Conservation (phyloP, 2,888 invertebrate species). For the Coleophora flavipennella region DNA sequence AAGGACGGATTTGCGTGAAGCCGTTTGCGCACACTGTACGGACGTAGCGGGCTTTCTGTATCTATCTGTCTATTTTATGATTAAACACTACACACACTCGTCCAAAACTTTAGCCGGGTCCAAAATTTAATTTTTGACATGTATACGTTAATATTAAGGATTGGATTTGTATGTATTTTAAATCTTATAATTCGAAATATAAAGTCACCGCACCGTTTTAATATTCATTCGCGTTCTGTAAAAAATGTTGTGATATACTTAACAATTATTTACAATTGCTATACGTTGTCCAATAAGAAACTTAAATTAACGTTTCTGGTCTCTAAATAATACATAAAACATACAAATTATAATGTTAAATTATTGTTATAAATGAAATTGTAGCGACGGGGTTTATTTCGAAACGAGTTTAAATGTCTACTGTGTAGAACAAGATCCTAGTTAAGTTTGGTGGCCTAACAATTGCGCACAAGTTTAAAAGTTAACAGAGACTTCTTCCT, state of each 20-base stretch:
- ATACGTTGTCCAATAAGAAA: background rate
- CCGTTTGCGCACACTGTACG: no score
- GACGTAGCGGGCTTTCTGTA: no score
- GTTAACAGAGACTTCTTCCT: background rate
- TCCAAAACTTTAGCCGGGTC: slow-evolving; percentile 44
- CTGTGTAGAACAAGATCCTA: slow-evolving; percentile 69
- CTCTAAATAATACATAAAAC: no score
- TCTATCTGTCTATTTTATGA: background rate
- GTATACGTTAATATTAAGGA: slow-evolving; percentile 60
- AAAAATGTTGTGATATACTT: slow-evolving; percentile 21
- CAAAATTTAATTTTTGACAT: slow-evolving; percentile 54
- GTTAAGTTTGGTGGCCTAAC: slow-evolving; percentile 47
- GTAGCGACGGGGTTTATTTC: slow-evolving; percentile 52
- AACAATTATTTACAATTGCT: background rate
- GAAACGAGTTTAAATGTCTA: slow-evolving; percentile 70
- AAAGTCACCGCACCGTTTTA: slow-evolving; percentile 46
- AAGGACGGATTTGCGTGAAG: no score
- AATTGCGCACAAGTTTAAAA: slow-evolving; percentile 11
- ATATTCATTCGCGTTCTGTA: slow-evolving; percentile 21
- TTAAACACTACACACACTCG: slow-evolving; percentile 6
- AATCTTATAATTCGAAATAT: slow-evolving; percentile 48
- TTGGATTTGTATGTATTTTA: slow-evolving; percentile 29
- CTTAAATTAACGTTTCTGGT: no score
- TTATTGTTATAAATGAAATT: no score
- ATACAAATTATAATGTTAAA: no score